phyloP scores from a whole-genome alignment of 2,797 vertebrate species.

The Tragelaphus eurycerus region DNA sequence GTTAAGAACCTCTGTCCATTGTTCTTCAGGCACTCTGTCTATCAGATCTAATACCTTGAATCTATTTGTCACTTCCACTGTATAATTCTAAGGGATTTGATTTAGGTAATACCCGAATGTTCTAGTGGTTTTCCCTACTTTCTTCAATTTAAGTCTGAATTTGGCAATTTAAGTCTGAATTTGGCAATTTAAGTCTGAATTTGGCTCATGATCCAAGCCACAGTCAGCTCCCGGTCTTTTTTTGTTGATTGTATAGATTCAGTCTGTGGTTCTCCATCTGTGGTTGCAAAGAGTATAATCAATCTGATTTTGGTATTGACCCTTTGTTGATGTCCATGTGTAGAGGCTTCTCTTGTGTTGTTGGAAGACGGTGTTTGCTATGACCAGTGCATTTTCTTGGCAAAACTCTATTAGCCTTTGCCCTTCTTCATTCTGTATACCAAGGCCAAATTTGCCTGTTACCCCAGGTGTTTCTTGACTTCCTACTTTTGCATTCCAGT shows the following conservation, averaged over 20 bases:
- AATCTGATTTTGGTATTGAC: neutral
- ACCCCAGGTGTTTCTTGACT: neutral
- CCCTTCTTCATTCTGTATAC: neutral
- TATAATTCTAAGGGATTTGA: neutral
- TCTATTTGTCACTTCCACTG: neutral
- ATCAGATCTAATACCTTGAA: neutral
- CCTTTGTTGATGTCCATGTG: neutral
- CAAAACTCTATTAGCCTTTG: neutral
- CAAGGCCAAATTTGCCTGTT: neutral
- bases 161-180: neutral
- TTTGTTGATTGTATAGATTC: neutral
- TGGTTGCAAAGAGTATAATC: neutral
- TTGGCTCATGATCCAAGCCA: neutral
- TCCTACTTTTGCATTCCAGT: neutral
- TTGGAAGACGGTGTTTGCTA: neutral
- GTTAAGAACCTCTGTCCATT: neutral
- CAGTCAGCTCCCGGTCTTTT: accelerated
- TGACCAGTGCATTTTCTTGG: neutral
- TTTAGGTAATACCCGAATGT: neutral
- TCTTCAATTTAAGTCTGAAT: neutral
- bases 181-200: neutral
- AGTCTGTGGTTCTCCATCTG: neutral
- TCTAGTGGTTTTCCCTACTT: neutral
- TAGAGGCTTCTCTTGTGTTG: neutral
- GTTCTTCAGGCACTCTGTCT: neutral